Conservation (phyloP, 2,888 invertebrate species). For the Anthrax anthrax region DNA sequence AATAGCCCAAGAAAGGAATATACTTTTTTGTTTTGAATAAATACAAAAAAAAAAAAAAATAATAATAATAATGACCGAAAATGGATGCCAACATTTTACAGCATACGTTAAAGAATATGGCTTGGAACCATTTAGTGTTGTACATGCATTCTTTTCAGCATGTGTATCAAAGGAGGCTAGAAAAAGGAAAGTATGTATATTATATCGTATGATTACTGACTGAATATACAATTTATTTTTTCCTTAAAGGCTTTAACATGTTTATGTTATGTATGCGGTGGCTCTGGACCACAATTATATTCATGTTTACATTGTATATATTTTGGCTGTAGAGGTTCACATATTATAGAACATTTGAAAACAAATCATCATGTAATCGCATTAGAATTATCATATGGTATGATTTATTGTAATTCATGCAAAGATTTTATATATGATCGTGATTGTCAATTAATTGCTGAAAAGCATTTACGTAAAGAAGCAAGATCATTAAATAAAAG, state of each 20-base stretch:
- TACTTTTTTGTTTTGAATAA: no score
- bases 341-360: slow-evolving; percentile 76
- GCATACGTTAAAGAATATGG: slow-evolving; percentile 30
- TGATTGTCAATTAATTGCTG: slow-evolving; percentile 45
- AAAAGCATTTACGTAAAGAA: slow-evolving; percentile 40
- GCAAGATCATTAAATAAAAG: slow-evolving; percentile 46
- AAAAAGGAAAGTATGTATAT: slow-evolving; percentile 55
- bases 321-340: slow-evolving; percentile 80
- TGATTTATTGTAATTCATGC: slow-evolving; percentile 79
- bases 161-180: slow-evolving; percentile 67
- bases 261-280: slow-evolving; percentile 69
- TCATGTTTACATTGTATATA: slow-evolving; percentile 83
- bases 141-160: slow-evolving; percentile 76
- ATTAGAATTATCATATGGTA: slow-evolving; percentile 77
- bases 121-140: slow-evolving; percentile 41
- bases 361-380: slow-evolving; percentile 69
- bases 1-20: no score
- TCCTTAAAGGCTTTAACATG: slow-evolving; percentile 57
- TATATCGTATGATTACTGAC: neutral
- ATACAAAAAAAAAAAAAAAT: no score
- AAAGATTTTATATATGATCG: slow-evolving; percentile 84
- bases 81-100: slow-evolving; percentile 31
- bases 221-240: slow-evolving; percentile 1
- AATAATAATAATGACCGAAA: slow-evolving; percentile 23
- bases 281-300: slow-evolving; percentile 63